phyloP scores from a whole-genome alignment of 2,113 vertebrate species.

The Sturnira hondurensis region DNA sequence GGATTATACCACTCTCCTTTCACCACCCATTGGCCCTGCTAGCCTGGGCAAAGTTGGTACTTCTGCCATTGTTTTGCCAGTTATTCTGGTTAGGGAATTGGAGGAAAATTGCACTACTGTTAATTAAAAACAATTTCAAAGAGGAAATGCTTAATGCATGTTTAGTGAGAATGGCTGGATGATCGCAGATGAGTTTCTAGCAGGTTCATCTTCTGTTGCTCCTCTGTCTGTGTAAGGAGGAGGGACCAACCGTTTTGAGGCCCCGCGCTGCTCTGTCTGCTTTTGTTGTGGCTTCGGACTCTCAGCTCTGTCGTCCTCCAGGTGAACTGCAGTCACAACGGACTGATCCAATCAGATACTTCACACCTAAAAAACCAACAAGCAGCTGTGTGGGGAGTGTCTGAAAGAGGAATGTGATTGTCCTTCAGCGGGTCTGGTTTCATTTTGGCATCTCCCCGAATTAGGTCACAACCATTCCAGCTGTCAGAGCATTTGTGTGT shows the following conservation, averaged over 20 bases:
- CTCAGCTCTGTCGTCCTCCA: not conserved
- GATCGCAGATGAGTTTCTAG: slow-evolving; percentile 4
- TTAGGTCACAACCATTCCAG: not conserved
- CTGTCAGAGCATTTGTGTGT: not conserved
- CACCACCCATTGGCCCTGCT: no score
- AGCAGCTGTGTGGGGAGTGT: not conserved
- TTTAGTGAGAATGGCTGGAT: slow-evolving; percentile 49
- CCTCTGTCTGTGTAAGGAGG: slow-evolving; percentile 39
- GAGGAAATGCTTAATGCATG: not conserved
- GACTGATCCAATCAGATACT: not conserved
- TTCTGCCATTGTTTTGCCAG: not conserved
- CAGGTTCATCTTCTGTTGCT: slow-evolving; percentile 41
- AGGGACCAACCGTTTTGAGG: not conserved
- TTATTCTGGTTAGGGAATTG: not conserved
- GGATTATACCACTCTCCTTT: not conserved
- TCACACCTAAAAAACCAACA: not conserved
- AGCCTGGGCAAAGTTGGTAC: not conserved
- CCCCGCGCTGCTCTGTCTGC: not conserved
- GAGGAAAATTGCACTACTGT: not conserved
- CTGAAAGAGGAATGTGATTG: not conserved
- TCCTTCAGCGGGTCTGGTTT: not conserved
- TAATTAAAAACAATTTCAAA: not conserved
- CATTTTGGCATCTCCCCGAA: not conserved
- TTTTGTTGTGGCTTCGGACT: not conserved
- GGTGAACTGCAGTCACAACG: not conserved